phyloP scores from a whole-genome alignment of 1,140 invertebrate genomes.

The Hypothenemus hampei region DNA sequence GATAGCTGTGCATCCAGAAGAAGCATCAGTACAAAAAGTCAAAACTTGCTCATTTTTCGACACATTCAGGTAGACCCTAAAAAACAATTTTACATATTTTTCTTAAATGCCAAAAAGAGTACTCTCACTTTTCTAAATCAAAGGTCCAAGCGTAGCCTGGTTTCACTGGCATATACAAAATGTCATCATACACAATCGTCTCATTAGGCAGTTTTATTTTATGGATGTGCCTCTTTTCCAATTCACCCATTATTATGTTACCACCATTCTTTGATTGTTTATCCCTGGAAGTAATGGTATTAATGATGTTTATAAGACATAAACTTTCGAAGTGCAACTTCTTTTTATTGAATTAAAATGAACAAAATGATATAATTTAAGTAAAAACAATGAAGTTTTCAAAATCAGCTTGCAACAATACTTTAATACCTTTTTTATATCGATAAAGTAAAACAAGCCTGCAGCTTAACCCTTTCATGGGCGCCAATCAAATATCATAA shows the following conservation, averaged over 20 bases:
- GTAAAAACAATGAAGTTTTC: too few species aligned
- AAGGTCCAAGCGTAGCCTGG: conserved; percentile 75
- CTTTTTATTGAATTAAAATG: too few species aligned
- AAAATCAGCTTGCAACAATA: too few species aligned
- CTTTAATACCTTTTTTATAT: too few species aligned
- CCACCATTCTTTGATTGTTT: conserved; percentile 25
- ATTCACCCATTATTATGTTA: conserved; percentile 27
- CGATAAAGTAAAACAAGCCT: too few species aligned
- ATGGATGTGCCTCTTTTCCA: conserved; percentile 29
- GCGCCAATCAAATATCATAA: too few species aligned
- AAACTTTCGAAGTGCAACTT: too few species aligned
- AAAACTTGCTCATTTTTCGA: conserved; percentile 15
- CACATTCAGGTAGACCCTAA: conserved; percentile 46
- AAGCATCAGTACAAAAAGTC: conserved; percentile 46
- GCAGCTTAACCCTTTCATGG: too few species aligned
- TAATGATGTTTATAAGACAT: too few species aligned
- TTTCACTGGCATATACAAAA: conserved; percentile 65
- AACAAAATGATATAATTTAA: too few species aligned
- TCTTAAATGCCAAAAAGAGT: not conserved
- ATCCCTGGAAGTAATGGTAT: conserved; percentile 25
- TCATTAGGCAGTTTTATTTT: not conserved
- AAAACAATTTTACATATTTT: conserved; percentile 3
- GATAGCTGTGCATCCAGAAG: conserved; percentile 66
- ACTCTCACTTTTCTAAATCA: conserved; percentile 61
- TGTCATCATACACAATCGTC: conserved; percentile 35